Conservation (phyloP, 2,797 vertebrate species). For the Xerus rutilus region DNA sequence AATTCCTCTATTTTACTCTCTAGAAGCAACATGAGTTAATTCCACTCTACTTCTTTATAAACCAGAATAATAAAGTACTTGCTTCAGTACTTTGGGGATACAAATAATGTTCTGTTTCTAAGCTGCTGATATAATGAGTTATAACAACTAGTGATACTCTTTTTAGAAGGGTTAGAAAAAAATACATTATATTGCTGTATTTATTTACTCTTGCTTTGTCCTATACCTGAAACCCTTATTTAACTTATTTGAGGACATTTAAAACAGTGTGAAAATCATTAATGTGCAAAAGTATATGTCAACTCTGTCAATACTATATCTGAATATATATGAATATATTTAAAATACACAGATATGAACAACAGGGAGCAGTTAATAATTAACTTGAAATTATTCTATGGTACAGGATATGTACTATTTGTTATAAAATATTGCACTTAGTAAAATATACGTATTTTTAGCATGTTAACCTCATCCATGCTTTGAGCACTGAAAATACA, state of each 20-base stretch:
- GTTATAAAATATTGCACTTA: neutral
- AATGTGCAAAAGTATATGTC: neutral
- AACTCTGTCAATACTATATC: neutral
- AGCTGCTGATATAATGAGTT: neutral
- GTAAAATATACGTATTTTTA: too few relatives aligned
- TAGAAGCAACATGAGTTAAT: neutral
- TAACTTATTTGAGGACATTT: neutral
- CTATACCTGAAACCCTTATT: neutral
- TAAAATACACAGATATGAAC: neutral
- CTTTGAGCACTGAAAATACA: neutral
- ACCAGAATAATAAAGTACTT: neutral
- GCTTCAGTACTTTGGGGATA: neutral
- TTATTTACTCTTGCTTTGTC: neutral
- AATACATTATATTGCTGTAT: neutral
- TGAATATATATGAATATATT: neutral
- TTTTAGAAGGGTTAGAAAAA: neutral
- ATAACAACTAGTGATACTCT: neutral
- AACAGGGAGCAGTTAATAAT: neutral
- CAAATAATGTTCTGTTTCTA: neutral
- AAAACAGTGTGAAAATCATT: neutral
- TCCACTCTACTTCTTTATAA: neutral
- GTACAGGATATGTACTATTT: neutral
- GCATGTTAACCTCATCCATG: too few relatives aligned
- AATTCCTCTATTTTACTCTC: neutral
- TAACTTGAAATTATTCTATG: neutral